phyloP scores from a whole-genome alignment of 2,797 vertebrate genomes.

The Siniperca undulata region DNA sequence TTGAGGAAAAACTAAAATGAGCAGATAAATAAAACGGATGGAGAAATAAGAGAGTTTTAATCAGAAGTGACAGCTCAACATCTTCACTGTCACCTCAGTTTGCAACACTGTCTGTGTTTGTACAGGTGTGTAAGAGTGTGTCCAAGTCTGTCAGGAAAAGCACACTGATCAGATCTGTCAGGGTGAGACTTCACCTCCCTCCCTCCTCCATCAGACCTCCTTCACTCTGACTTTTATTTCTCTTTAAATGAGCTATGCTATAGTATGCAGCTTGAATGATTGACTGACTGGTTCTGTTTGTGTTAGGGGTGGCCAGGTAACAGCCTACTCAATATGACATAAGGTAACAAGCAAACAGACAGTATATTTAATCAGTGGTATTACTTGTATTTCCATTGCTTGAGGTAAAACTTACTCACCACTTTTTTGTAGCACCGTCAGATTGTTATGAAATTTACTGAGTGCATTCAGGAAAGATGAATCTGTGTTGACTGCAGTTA shows the following conservation, averaged over 20 bases:
- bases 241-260: neutral
- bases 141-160: neutral
- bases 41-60: neutral
- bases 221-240: neutral
- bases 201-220: neutral
- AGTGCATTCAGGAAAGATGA: neutral
- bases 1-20: no score
- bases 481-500: no score
- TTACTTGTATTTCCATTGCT: slow-evolving; percentile 9
- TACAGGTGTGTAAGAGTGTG: neutral
- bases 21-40: neutral
- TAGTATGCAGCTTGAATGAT: neutral
- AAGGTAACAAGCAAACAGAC: neutral
- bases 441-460: slow-evolving; percentile 14
- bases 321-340: neutral
- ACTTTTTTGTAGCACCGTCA: slow-evolving; percentile 1
- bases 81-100: slow-evolving; percentile 10
- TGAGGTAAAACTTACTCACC: neutral
- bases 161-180: slow-evolving; percentile 2
- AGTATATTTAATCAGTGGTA: neutral
- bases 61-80: slow-evolving; percentile 1
- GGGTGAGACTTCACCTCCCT: neutral
- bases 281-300: neutral
- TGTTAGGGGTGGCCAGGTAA: neutral
- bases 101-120: neutral